Evolutionary conservation across 2,888 invertebrate species (phyloP).

Genomic region (Calameuta idolon): DNA sequence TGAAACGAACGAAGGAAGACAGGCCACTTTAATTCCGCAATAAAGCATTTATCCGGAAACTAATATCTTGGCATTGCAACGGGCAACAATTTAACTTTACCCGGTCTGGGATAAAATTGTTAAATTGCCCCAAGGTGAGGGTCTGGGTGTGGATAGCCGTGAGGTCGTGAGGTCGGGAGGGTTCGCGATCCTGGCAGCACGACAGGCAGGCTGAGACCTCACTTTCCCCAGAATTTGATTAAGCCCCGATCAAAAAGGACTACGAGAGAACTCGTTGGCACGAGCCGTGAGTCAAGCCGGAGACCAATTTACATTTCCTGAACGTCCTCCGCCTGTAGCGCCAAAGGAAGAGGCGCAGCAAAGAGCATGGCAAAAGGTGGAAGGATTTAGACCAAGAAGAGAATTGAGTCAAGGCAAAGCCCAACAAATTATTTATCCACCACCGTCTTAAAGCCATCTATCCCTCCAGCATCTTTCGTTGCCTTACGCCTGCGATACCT

Average conservation of each 20-base stretch:
- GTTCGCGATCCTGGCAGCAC: not conserved
- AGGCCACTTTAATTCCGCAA: constrained; percentile 36
- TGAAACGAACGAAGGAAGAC: constrained; percentile 38
- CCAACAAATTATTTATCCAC: not conserved
- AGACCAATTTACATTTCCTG: not conserved
- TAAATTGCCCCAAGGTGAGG: constrained; percentile 1
- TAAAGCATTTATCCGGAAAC: constrained; percentile 38
- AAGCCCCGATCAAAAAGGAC: not conserved
- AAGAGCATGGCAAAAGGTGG: not conserved
- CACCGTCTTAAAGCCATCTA: not conserved
- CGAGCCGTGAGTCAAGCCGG: not conserved
- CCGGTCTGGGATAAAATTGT: not conserved
- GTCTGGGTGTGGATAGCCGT: not conserved
- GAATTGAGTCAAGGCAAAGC: not conserved
- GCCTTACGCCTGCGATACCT: not conserved
- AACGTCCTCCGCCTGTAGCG: not conserved
- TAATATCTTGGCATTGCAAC: not conserved
- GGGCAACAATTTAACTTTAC: not conserved
- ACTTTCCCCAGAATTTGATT: not conserved
- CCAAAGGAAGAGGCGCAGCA: not conserved
- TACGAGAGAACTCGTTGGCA: not conserved
- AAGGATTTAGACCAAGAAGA: not conserved
- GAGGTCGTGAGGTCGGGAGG: not conserved
- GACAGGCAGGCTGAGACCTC: not conserved
- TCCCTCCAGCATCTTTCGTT: not conserved